Evolutionary conservation across 2,113 vertebrate genomes (phyloP), one percentile per base, ranked within the genome.

Genomic region (Ornithorhynchus anatinus): DNA sequence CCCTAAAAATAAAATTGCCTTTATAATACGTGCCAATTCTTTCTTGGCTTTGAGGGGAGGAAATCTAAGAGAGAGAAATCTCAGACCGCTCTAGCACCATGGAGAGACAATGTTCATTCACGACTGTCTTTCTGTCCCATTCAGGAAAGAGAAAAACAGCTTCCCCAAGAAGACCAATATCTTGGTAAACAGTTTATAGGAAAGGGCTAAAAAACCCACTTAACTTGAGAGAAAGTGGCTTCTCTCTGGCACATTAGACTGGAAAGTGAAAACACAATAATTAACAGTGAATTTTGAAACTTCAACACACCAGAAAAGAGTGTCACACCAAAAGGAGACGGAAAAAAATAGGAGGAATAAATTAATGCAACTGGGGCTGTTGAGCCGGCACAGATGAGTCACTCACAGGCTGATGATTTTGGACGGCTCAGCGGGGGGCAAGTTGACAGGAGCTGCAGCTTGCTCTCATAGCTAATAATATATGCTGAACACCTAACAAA

Each of bases 201-300:
- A n/a, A 52, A 25, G 22, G 40, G 43, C 0, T n/a, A 3, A 8
- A 52, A 19, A 43, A 10, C 12, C 2, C 52, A 53, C 42, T 53
- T 40, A 23, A 14, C 25, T 37, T 51, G 52, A 52, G 44, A 75
- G 42, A 86, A 72, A 2, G 19, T n/a, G 85, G 33, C 44, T 62
- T 60, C 33, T 23, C 45, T 10, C 68, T 29, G 22, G 23, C 35
- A 29, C 35, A 59, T 48, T 69, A 80, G 33, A 77, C 72, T 57
- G 29, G 27, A 31, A 85, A 84, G 87, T 59, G 40, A 69, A 83
- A 84, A 82, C 42, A 66, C 67, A 77, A 62, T 81, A 81, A 90
- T 71, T 86, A 64, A 82, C 75, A 78, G 0, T 43, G 68, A 84
- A 81, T 85, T 76, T 63, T 76, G 69, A 78, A 80, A 76, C 53